A percentile compares a stretch with the other conserved stretches of the same genome.
Evolutionary conservation across 2,888 invertebrate genomes (phyloP).

Genomic region (Apeira syringaria): DNA sequence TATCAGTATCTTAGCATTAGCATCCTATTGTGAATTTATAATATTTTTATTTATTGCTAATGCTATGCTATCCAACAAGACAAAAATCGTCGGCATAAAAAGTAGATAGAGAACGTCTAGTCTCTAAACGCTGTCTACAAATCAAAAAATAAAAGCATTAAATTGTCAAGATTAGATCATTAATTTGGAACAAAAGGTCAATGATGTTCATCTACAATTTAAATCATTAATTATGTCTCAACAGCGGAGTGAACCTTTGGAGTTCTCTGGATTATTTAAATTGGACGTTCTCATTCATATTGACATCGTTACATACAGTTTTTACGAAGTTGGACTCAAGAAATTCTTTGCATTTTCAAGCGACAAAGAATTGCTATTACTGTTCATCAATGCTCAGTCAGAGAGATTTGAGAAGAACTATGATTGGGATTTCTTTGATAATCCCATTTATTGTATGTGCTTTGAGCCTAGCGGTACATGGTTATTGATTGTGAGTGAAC

Average conservation of each 20-base stretch:
- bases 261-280: constrained; percentile 76
- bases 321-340: constrained; percentile 75
- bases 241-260: constrained; percentile 59
- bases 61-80: too few species aligned
- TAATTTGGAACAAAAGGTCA: too few species aligned
- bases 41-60: too few species aligned
- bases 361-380: constrained; percentile 65
- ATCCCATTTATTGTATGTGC: constrained; percentile 87
- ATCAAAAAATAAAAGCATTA: too few species aligned
- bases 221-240: constrained; percentile 54
- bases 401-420: constrained; percentile 66
- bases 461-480: constrained; percentile 93
- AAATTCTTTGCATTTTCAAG: constrained; percentile 74
- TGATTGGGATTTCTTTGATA: constrained; percentile 76
- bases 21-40: too few species aligned
- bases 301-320: constrained; percentile 64
- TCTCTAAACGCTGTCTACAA: too few species aligned
- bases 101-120: too few species aligned
- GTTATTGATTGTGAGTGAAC: constrained; percentile 86
- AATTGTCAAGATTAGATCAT: too few species aligned
- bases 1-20: too few species aligned
- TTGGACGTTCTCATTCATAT: constrained; percentile 71
- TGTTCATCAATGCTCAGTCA: constrained; percentile 63
- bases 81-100: too few species aligned
- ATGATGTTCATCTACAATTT: too few species aligned